phyloP scores from a whole-genome alignment of 1,140 invertebrate species.

The Battus philenor region DNA sequence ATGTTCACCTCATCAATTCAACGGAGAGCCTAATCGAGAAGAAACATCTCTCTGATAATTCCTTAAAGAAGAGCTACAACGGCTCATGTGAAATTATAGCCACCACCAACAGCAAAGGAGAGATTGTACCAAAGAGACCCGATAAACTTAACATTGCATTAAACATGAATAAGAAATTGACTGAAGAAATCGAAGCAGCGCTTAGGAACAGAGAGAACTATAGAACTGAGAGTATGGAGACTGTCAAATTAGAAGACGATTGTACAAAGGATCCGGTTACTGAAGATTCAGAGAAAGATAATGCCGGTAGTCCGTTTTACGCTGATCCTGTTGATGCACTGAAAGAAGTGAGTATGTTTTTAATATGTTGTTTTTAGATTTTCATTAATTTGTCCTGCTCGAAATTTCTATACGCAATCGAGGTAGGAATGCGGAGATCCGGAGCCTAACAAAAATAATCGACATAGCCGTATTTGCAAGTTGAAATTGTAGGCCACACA shows the following conservation, averaged over 20 bases:
- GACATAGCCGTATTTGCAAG: too few species aligned
- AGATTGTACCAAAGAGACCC: conserved; percentile 66
- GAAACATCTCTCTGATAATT: conserved; percentile 53
- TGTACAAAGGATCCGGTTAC: conserved; percentile 34
- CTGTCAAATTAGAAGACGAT: conserved; percentile 63
- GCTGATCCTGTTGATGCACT: conserved; percentile 94
- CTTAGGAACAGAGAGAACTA: conserved; percentile 57
- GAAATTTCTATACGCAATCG: too few species aligned
- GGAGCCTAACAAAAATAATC: too few species aligned
- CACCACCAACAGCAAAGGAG: conserved; percentile 73
- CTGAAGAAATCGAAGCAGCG: conserved; percentile 65
- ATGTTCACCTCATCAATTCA: conserved; percentile 56
- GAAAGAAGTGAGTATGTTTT: conserved; percentile 59
- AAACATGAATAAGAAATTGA: conserved; percentile 72
- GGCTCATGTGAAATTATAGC: conserved; percentile 69
- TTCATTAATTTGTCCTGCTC: neutral
- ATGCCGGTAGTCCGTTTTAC: conserved; percentile 91
- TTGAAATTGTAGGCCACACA: too few species aligned
- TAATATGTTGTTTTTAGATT: neutral
- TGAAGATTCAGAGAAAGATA: conserved; percentile 70
- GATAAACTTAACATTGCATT: conserved; percentile 69
- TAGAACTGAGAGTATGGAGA: conserved; percentile 69
- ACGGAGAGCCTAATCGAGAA: conserved; percentile 62
- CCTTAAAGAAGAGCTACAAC: conserved; percentile 60
- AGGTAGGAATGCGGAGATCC: neutral